Evolutionary conservation across 2,888 invertebrate genomes (phyloP).

Genomic region (Standfussiana lucernea): DNA sequence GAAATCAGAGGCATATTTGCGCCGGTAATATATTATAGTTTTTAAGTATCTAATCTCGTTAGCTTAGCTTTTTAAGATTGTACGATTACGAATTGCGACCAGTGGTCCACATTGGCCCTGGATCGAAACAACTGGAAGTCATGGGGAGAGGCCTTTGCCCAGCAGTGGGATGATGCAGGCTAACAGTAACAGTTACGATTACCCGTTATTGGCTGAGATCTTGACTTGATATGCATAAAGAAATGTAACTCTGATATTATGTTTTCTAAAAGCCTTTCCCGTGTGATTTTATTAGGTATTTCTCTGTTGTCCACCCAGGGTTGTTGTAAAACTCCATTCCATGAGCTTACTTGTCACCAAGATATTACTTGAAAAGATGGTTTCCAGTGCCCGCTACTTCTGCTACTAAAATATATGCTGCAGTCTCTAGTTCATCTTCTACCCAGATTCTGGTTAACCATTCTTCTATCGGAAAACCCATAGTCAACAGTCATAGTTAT

Average conservation of each 20-base stretch:
- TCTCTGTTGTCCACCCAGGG: not conserved
- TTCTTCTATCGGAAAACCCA: not conserved
- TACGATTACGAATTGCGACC: too few relatives aligned
- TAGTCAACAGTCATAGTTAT: not conserved
- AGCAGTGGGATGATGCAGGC: too few relatives aligned
- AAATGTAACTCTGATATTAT: too few relatives aligned
- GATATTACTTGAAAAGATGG: not conserved
- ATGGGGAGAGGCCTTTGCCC: too few relatives aligned
- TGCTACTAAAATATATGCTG: slow-evolving; percentile 4
- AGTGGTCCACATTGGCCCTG: too few relatives aligned
- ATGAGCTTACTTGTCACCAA: slow-evolving; percentile 5
- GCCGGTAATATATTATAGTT: slow-evolving; percentile 72
- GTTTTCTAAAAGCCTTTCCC: not conserved
- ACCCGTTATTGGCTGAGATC: not conserved
- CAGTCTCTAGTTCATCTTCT: not conserved
- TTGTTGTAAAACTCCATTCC: not conserved
- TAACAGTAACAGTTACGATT: too few relatives aligned
- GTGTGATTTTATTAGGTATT: not conserved
- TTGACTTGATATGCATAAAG: not conserved
- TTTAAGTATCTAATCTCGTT: not conserved
- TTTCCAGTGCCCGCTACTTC: not conserved
- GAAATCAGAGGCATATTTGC: slow-evolving; percentile 81
- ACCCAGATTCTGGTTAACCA: not conserved
- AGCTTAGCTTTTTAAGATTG: not conserved
- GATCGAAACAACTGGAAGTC: too few relatives aligned